A percentile compares a stretch with the other conserved stretches of the same genome.
Conservation (phyloP, 2,113 vertebrate species). For the Trogon melanurus region DNA sequence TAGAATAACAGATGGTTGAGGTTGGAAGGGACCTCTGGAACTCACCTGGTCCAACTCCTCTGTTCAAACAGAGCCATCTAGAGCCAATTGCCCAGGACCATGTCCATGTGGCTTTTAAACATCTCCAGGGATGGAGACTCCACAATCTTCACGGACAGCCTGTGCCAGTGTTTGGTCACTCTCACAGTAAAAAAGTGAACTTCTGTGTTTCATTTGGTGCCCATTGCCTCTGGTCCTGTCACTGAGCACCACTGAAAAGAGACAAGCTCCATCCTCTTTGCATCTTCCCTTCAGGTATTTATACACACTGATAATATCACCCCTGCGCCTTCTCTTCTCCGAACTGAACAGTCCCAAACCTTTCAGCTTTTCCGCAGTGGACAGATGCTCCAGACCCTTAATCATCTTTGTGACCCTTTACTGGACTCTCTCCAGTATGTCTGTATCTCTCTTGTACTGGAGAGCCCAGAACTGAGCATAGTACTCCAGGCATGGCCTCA, state of each 20-base stretch:
- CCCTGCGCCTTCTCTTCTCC: background rate
- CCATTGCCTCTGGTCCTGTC: background rate
- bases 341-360: background rate
- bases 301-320: too few relatives aligned
- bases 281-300: background rate
- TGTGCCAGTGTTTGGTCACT: background rate
- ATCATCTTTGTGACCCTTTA: rapidly evolving
- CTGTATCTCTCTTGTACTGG: background rate
- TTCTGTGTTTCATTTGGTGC: background rate
- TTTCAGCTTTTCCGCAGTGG: background rate
- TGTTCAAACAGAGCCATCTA: background rate
- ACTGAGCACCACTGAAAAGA: background rate
- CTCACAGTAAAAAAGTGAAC: background rate
- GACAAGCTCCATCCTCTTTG: background rate
- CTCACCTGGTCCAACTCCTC: background rate
- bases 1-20: background rate
- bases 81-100: background rate
- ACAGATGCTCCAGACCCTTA: background rate
- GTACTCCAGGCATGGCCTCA: background rate
- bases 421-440: background rate
- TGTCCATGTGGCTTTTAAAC: background rate
- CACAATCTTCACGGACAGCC: background rate
- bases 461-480: background rate
- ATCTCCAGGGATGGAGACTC: background rate
- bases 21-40: background rate